Percentiles rank a stretch among this genome's conserved stretches.
phyloP scores from a whole-genome alignment of 2,113 vertebrate species.

The Thunnus maccoyii region DNA sequence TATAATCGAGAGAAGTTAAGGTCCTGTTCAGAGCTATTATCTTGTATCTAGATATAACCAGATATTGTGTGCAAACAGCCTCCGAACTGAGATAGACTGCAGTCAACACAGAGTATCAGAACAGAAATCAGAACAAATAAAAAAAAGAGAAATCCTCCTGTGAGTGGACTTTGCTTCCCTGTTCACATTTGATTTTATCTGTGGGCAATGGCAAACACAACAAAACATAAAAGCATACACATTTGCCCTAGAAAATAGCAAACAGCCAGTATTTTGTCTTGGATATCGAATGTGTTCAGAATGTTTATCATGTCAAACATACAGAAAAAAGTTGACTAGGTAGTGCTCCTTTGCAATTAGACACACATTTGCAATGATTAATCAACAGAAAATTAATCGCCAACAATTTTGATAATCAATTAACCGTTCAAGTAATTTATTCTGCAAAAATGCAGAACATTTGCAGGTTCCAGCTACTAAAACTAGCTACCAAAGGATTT shows the following conservation, averaged over 20 bases:
- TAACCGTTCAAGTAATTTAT: no score
- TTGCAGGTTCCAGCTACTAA: no score
- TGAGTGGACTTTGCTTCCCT: slow-evolving; percentile 23
- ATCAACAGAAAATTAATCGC: no score
- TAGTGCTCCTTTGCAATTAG: no score
- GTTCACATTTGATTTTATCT: slow-evolving; percentile 55
- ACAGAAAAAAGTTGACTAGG: no score
- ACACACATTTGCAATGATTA: no score
- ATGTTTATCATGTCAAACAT: no score
- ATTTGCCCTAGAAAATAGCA: neutral
- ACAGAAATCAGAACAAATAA: slow-evolving; percentile 33
- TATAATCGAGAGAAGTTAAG: neutral
- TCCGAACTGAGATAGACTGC: slow-evolving; percentile 12
- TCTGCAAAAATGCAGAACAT: no score
- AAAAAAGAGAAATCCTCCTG: slow-evolving; percentile 18
- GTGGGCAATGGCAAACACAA: neutral
- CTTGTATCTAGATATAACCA: slow-evolving; percentile 20
- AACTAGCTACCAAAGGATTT: no score
- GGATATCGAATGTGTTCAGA: neutral
- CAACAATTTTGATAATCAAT: no score
- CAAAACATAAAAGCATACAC: slow-evolving; percentile 19
- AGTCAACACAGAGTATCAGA: slow-evolving; percentile 26
- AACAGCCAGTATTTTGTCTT: neutral
- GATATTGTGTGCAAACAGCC: slow-evolving; percentile 11
- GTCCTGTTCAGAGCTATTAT: slow-evolving; percentile 9